Conservation (phyloP, 1,140 invertebrate species). For the Melipona quadrifasciata region DNA sequence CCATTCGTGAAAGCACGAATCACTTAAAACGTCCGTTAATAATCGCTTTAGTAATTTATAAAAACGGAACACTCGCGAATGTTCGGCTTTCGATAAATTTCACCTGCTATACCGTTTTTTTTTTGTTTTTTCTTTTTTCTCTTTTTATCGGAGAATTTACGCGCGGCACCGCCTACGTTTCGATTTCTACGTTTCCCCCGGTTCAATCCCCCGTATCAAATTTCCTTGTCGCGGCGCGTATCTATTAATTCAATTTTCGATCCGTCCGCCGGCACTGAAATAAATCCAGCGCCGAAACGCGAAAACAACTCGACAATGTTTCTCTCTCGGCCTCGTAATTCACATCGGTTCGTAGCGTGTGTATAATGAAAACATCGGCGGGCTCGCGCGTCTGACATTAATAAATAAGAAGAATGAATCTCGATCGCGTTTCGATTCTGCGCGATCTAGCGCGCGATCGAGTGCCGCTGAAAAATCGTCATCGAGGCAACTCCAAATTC, state of each 20-base stretch:
- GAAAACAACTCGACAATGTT: conserved; percentile 19
- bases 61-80: not conserved
- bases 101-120: too few relatives aligned
- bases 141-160: not conserved
- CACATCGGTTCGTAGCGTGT: not conserved
- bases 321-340: conserved; percentile 23
- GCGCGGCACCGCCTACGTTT: not conserved
- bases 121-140: too few relatives aligned
- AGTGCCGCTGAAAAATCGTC: not conserved
- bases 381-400: not conserved
- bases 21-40: not conserved
- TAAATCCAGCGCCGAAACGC: conserved; percentile 14
- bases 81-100: not conserved
- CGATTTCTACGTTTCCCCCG: not conserved
- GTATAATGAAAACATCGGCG: conserved; percentile 28
- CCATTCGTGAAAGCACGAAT: not conserved
- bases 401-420: conserved; percentile 35
- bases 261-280: not conserved
- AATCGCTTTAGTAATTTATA: not conserved
- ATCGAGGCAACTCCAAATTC: too few relatives aligned
- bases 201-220: not conserved
- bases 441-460: not conserved
- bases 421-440: not conserved
- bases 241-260: conserved; percentile 39
- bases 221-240: not conserved